These are phyloP conservation scores for Smithornis capensis DNA, from an alignment of 2,113 vertebrate genomes.

Conservation along the genomic window DNA sequence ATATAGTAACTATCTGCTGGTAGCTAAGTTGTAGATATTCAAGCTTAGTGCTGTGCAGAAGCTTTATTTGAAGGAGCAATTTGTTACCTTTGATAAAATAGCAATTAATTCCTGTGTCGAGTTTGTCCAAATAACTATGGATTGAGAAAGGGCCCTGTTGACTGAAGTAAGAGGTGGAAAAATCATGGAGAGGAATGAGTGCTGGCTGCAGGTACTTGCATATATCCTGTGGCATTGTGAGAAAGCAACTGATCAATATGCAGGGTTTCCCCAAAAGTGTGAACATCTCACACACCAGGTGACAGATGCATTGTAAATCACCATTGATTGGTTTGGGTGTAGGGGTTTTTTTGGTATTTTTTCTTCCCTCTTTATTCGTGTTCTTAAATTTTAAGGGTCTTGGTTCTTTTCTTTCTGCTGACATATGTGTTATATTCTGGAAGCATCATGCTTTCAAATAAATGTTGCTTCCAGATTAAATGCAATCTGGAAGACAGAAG, in stretches of 20 bases:
- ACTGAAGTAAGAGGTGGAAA: neutral
- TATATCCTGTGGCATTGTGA: neutral
- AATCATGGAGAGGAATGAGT: neutral
- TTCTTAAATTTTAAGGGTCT: neutral
- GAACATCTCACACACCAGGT: neutral
- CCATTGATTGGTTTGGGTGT: neutral
- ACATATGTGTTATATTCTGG: neutral
- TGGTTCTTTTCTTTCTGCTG: neutral
- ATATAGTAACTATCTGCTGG: neutral
- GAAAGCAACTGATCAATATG: neutral
- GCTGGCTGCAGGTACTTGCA: neutral
- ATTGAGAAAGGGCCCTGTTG: neutral
- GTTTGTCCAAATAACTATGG: neutral
- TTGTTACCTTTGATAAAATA: neutral
- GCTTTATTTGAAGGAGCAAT: neutral
- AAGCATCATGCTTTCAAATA: neutral
- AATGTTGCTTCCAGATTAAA: neutral
- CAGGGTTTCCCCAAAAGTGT: neutral
- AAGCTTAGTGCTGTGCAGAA: neutral
- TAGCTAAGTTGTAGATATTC: neutral
- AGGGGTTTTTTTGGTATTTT: neutral
- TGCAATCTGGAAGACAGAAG: neutral
- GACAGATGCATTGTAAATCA: neutral
- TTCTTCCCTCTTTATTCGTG: accelerated
- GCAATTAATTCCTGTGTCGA: neutral